Base-by-base conservation (phyloP, 2,113 vertebrate genomes). In the Synchiropus splendidus region DNA sequence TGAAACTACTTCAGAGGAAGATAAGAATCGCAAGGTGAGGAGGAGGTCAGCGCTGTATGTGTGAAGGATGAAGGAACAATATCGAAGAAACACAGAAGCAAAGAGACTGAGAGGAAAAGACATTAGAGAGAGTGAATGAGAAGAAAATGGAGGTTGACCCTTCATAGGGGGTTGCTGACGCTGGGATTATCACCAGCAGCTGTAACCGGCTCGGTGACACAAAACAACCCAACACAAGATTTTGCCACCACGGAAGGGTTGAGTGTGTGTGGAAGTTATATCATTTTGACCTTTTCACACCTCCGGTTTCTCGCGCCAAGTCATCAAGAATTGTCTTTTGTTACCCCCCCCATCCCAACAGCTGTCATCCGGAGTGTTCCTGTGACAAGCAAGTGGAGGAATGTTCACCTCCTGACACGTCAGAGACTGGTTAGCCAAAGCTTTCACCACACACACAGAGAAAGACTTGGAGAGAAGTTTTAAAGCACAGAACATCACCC, bases 171-270 rank as follows among this genome's bases (percentile, higher is more conserved):
- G 16, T 45, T 18, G 53, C 58, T 48, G 16, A 33, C 48, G n/a
- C 0, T 58, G 48, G 58, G 61, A 64, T 72, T 54, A 76, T 74
- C 73, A 64, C 59, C 56, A 35, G 18, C 58, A 31, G 70, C 54
- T n/a, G 48, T 50, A 48, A 68, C 40, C 51, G 59, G 43, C 30
- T 51, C 48, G 9, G 54, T 50, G 66, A 62, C 51, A 69, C 11
- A 9, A 12, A 52, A 34, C 18, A 40, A 35, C 47, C 54, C 5
- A 14, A 36, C 61, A 42, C 31, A 1, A 43, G 51, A 48, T 77
- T 51, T 66, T 59, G 46, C 58, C 49, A 18, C 58, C 45, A 43
- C n/a, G 14, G 33, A 13, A 18, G 31, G 36, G 13, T 12, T 4
- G 16, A 8, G 42, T 17, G 31, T 10, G 4, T 32, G 33, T 15